Evolutionary conservation across 2,888 invertebrate genomes (phyloP), one percentile per base, ranked within the genome.

Genomic region (Eupithecia exiguata): DNA sequence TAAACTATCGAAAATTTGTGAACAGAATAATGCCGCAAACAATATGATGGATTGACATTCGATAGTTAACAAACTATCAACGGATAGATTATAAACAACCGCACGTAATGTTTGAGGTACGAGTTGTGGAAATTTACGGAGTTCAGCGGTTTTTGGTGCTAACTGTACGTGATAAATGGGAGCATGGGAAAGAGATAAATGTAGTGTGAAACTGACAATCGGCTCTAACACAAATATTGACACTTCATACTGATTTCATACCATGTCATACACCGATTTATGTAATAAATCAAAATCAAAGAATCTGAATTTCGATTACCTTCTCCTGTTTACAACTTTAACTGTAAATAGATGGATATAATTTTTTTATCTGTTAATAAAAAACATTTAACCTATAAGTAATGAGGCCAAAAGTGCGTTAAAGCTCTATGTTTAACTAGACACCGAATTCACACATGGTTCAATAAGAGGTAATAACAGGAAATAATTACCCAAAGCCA

Each of bases 181-280:
- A 58, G 5, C 12, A 58, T 58, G 25, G 12, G 58, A 10, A 49
- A 12, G 25, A 25, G 58, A 58, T 58, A 58, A 58, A 58, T 58
- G 12, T 58, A 25, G 58, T 58, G 58, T 58, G 58, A 58, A 58
- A 12, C 58, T 58, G 58, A 58, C 58, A 58, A 21, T 25, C 58
- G 12, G 58, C 14, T 58, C 58, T 25, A 58, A 58, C 58, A 58
- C 5, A 58, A 14, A 58, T 58, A 58, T 58, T 58, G 58, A 58
- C 58, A 58, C 14, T 25, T 58, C 25, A 25, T 25, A 25, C 5
- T 21, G 9, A 21, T 58, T 58, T 58, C 53, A 53, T 21, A 21
- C n/a, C 49, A 21, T 49, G n/a, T 49, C 10, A 49, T 46, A 18
- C 18, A n/a, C 49, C n/a, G 49, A n/a, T 49, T n/a, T 53, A 10